A percentile compares a stretch with the other conserved stretches of the same genome.
Evolutionary conservation across 2,113 vertebrate genomes (phyloP).

Genomic region (Laterallus jamaicensis): DNA sequence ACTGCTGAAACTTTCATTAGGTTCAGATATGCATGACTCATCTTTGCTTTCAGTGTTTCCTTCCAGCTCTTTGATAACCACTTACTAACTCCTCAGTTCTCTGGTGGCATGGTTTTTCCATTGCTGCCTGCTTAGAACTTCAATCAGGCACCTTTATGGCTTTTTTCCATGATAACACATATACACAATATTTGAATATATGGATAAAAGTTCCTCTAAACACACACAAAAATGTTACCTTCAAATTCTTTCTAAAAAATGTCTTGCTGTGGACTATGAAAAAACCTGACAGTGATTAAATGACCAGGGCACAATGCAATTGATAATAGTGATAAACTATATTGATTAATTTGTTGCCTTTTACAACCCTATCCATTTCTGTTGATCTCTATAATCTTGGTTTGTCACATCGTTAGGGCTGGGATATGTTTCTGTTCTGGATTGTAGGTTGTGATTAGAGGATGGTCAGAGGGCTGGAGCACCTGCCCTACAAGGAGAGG

Average conservation of each 20-base stretch:
- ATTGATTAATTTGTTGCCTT: not conserved
- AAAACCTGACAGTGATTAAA: not conserved
- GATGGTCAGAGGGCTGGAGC: no score
- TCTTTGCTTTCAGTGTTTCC: not conserved
- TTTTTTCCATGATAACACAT: not conserved
- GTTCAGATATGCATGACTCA: not conserved
- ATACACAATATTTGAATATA: not conserved
- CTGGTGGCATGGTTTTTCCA: not conserved
- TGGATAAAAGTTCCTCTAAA: not conserved
- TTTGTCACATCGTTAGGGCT: not conserved
- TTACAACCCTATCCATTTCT: not conserved
- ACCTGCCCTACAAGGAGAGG: no score
- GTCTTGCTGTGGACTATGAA: not conserved
- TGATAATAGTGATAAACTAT: not conserved
- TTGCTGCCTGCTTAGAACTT: not conserved
- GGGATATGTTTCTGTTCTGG: not conserved
- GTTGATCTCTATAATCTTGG: fast-evolving
- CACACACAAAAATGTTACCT: not conserved
- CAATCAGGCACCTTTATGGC: not conserved
- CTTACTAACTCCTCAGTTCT: not conserved
- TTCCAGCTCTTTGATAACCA: not conserved
- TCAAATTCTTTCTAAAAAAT: not conserved
- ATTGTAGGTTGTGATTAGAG: not conserved
- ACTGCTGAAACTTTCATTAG: not conserved
- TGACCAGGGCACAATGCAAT: not conserved